Percentiles rank a stretch among this genome's conserved stretches.
phyloP scores from a whole-genome alignment of 1,140 invertebrate genomes.

The Subanguina moxae region DNA sequence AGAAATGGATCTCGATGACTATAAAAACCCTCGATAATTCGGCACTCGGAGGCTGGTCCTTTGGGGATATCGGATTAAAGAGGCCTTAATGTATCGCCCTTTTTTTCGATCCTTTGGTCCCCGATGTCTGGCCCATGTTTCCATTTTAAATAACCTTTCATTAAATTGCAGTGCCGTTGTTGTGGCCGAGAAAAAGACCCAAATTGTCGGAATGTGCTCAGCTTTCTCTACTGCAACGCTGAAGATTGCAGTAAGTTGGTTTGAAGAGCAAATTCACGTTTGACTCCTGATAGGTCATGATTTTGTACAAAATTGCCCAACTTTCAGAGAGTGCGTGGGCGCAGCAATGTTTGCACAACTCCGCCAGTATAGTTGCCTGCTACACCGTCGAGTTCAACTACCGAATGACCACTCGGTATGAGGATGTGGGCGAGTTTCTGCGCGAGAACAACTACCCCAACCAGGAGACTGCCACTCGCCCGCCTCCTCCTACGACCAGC shows the following conservation, averaged over 20 bases:
- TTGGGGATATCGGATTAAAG: too few relatives aligned
- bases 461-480: conserved; percentile 39
- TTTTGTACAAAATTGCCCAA: too few relatives aligned
- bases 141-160: too few relatives aligned
- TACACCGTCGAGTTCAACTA: conserved; percentile 59
- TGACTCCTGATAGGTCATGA: too few relatives aligned
- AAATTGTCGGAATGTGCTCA: conserved; percentile 43
- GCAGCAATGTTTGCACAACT: conserved; percentile 59
- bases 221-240: conserved; percentile 56
- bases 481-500: conserved; percentile 11
- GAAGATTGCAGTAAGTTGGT: conserved; percentile 46
- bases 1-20: too few relatives aligned
- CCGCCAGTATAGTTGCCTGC: conserved; percentile 54
- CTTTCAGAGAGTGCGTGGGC: conserved; percentile 55
- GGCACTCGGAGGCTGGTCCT: too few relatives aligned
- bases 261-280: background rate
- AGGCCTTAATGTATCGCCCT: too few relatives aligned
- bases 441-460: conserved; percentile 55
- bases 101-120: too few relatives aligned
- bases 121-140: too few relatives aligned
- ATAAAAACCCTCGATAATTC: too few relatives aligned
- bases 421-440: conserved; percentile 49
- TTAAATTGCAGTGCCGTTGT: conserved; percentile 47
- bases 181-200: conserved; percentile 47
- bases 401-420: conserved; percentile 52